Evolutionary conservation across 1,140 invertebrate species (phyloP).

Genomic region (Halictus rubicundus): DNA sequence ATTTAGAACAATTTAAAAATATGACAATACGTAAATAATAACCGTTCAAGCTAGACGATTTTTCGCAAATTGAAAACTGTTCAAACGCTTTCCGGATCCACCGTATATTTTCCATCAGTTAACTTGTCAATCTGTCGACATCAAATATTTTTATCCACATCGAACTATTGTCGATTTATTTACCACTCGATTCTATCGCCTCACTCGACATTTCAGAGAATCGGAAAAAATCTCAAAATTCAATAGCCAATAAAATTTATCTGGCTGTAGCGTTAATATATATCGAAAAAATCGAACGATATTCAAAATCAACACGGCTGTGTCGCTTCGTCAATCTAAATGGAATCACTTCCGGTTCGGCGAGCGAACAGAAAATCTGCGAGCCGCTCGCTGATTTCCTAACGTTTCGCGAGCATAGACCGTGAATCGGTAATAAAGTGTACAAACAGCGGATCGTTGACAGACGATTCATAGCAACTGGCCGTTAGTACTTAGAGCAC

Average conservation of each 20-base stretch:
- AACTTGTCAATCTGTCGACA: neutral
- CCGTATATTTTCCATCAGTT: neutral
- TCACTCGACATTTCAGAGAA: neutral
- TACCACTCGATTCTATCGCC: neutral
- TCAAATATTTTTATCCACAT: too few relatives aligned
- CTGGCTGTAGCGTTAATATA: neutral
- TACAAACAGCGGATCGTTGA: constrained; percentile 14
- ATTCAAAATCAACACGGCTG: neutral
- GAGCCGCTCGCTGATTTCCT: neutral
- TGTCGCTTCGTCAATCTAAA: neutral
- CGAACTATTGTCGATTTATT: neutral
- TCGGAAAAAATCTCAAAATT: neutral
- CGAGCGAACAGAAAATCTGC: neutral
- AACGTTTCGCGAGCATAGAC: constrained; percentile 29
- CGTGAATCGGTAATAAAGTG: constrained; percentile 19
- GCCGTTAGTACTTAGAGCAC: neutral
- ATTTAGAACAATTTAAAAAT: too few relatives aligned
- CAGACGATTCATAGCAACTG: constrained; percentile 13
- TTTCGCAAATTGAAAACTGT: too few relatives aligned
- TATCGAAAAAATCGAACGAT: neutral
- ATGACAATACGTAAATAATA: too few relatives aligned
- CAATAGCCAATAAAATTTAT: neutral
- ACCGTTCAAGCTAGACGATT: too few relatives aligned
- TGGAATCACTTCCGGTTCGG: neutral
- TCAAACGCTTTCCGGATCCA: too few relatives aligned